A percentile compares a stretch with the other conserved stretches of the same genome.
Conservation (phyloP, 2,888 invertebrate genomes). For the Andrena trimmerana region DNA sequence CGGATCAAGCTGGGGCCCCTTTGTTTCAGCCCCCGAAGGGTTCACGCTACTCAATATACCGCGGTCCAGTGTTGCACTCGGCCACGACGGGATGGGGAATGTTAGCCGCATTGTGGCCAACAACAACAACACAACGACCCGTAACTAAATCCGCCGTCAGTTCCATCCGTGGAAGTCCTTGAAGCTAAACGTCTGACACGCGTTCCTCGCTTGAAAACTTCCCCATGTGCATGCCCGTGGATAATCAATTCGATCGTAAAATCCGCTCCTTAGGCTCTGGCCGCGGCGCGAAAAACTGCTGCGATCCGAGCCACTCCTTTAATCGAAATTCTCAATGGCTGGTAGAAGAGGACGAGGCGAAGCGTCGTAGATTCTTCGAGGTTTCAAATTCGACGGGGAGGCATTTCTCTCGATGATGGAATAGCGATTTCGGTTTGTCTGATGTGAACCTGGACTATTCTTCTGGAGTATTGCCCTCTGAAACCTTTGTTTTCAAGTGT, state of each 20-base stretch:
- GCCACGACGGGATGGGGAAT: slow-evolving; percentile 37
- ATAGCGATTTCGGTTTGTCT: too few species aligned
- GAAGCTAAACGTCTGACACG: slow-evolving; percentile 71
- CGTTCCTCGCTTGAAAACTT: slow-evolving; percentile 73
- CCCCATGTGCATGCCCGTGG: slow-evolving; percentile 75
- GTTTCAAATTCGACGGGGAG: too few species aligned
- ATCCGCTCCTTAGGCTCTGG: slow-evolving; percentile 73
- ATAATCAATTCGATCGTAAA: slow-evolving; percentile 80
- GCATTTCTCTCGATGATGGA: too few species aligned
- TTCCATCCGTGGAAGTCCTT: slow-evolving; percentile 76
- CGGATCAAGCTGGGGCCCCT: slow-evolving; percentile 50
- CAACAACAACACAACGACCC: slow-evolving; percentile 66
- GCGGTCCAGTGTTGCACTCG: slow-evolving; percentile 15
- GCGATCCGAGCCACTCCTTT: slow-evolving; percentile 30
- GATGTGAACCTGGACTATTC: too few species aligned
- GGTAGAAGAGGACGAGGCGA: too few species aligned
- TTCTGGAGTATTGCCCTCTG: too few species aligned
- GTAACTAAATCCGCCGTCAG: slow-evolving; percentile 71
- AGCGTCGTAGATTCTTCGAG: too few species aligned
- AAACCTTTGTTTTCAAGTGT: too few species aligned
- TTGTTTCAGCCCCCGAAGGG: slow-evolving; percentile 59
- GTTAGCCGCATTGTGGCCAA: slow-evolving; percentile 52
- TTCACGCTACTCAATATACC: slow-evolving; percentile 44
- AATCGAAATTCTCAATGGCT: not conserved
- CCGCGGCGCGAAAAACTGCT: slow-evolving; percentile 48